These are phyloP conservation scores for Teleogryllus occipitalis DNA, from an alignment of 1,140 invertebrate genomes.

Conservation along the genomic window DNA sequence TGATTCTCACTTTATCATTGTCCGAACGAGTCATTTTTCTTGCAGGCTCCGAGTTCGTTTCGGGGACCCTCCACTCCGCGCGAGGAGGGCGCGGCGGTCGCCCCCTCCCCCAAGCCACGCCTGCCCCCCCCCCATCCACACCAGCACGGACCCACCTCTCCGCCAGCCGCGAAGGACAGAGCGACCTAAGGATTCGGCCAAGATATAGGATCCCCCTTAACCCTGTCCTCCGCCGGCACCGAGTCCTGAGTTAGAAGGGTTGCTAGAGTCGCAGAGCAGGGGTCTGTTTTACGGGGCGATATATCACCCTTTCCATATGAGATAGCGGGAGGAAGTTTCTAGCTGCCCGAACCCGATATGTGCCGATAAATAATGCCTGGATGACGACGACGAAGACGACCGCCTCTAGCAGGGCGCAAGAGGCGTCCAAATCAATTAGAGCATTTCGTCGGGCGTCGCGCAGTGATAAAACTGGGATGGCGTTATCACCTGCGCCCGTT, in stretches of 20 bases:
- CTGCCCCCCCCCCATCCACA: background rate
- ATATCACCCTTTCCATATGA: background rate
- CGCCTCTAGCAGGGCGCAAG: background rate
- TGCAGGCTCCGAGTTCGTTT: background rate
- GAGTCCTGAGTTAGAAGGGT: background rate
- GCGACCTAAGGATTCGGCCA: background rate
- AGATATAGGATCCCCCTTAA: conserved; percentile 1
- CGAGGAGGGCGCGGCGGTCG: no score
- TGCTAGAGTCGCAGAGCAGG: background rate
- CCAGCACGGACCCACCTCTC: no score
- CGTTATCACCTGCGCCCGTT: background rate
- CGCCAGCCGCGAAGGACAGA: background rate
- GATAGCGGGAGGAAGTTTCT: background rate
- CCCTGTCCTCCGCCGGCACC: background rate
- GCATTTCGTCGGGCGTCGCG: background rate
- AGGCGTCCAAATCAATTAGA: background rate
- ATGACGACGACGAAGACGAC: background rate
- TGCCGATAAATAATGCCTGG: background rate
- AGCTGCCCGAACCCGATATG: background rate
- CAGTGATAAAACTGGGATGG: background rate
- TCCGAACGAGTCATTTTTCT: background rate
- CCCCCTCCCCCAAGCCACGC: no score
- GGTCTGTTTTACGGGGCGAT: background rate
- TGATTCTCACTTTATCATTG: background rate
- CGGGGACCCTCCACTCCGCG: background rate